Evolutionary conservation across 2,113 vertebrate genomes (phyloP).

Genomic region (Ictalurus furcatus): DNA sequence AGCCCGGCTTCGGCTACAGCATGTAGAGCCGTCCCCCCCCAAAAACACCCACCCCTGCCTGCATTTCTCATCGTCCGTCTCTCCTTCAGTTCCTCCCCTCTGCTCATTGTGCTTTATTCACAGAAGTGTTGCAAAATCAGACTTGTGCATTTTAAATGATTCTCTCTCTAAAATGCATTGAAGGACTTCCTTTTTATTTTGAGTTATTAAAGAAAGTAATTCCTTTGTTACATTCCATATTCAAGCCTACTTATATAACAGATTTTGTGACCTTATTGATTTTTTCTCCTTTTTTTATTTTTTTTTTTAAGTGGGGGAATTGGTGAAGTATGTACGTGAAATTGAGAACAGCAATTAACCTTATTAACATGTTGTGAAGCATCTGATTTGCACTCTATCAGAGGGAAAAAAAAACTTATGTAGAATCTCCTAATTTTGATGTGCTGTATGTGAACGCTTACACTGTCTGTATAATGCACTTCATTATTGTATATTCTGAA

Average conservation of each 20-base stretch:
- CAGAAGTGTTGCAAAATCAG: slow-evolving; percentile 81
- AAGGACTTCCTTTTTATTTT: slow-evolving; percentile 90
- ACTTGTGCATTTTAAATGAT: slow-evolving; percentile 73
- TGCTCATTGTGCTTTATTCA: slow-evolving; percentile 86
- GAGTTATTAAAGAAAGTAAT: slow-evolving; percentile 76
- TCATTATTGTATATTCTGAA: slow-evolving; percentile 90
- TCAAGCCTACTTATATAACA: slow-evolving; percentile 76
- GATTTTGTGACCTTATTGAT: slow-evolving; percentile 64
- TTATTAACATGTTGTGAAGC: slow-evolving; percentile 89
- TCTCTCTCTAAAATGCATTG: slow-evolving; percentile 79
- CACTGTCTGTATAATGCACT: slow-evolving; percentile 90
- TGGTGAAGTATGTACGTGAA: slow-evolving; percentile 69
- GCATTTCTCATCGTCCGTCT: slow-evolving; percentile 63
- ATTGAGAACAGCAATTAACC: slow-evolving; percentile 75
- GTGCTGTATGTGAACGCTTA: slow-evolving; percentile 89
- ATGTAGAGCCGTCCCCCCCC: slow-evolving; percentile 79
- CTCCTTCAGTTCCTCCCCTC: slow-evolving; percentile 86
- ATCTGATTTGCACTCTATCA: slow-evolving; percentile 97
- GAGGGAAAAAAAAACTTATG: slow-evolving; percentile 80
- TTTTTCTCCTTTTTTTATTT: slow-evolving; percentile 41
- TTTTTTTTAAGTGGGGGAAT: slow-evolving; percentile 61
- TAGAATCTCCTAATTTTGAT: slow-evolving; percentile 90
- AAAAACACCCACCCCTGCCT: slow-evolving; percentile 57
- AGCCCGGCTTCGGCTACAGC: slow-evolving; percentile 93
- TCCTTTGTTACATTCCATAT: slow-evolving; percentile 88